Evolutionary conservation across 1,140 invertebrate genomes (phyloP).

Genomic region (Brachionus rubens): DNA sequence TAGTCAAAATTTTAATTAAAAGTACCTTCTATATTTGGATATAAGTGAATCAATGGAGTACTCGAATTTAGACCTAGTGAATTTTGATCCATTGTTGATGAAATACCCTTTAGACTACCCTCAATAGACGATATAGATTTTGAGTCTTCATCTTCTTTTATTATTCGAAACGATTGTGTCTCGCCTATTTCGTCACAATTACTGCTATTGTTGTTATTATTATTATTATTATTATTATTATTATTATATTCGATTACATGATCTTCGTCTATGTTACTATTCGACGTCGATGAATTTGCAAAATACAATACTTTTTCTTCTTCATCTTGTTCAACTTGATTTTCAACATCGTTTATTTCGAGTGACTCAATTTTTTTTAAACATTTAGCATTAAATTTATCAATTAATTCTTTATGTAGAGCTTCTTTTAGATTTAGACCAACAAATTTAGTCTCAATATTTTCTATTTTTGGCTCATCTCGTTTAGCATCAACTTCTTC

Average conservation of each 20-base stretch:
- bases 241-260: background rate
- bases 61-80: slow-evolving; percentile 18
- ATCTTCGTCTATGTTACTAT: too few relatives aligned
- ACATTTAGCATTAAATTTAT: background rate
- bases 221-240: background rate
- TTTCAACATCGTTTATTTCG: background rate
- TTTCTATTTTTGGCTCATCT: too few relatives aligned
- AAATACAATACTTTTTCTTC: background rate
- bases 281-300: background rate
- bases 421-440: slow-evolving; percentile 20
- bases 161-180: slow-evolving; percentile 1
- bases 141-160: slow-evolving; percentile 7
- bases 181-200: too few relatives aligned
- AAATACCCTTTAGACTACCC: slow-evolving; percentile 43
- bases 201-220: too few relatives aligned
- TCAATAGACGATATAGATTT: slow-evolving; percentile 43
- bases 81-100: background rate
- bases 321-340: background rate
- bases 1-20: too few relatives aligned
- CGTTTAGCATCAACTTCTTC: too few relatives aligned
- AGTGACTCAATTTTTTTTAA: background rate
- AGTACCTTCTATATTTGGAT: slow-evolving; percentile 43
- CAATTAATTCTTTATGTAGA: slow-evolving; percentile 5
- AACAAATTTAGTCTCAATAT: background rate
- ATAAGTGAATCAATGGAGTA: slow-evolving; percentile 43